Evolutionary conservation across 2,113 vertebrate genomes (phyloP).

Genomic region (Dipodomys merriami): DNA sequence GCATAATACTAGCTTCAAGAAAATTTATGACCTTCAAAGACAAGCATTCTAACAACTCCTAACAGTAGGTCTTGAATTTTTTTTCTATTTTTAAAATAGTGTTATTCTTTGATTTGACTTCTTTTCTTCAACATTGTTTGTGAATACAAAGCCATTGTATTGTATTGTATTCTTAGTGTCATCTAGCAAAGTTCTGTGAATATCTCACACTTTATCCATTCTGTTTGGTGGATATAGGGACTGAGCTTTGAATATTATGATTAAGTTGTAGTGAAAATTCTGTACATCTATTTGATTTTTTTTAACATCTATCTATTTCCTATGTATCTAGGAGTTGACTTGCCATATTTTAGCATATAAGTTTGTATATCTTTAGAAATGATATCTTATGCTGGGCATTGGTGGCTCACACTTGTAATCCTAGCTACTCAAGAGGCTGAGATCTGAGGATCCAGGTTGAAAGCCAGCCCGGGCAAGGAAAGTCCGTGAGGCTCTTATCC

Average conservation of each 20-base stretch:
- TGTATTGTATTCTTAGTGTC: background rate
- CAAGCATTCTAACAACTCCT: background rate
- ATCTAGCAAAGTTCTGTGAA: background rate
- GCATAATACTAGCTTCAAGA: background rate
- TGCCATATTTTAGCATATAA: background rate
- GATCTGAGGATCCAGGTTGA: too few relatives aligned
- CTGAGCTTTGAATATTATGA: background rate
- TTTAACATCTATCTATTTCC: background rate
- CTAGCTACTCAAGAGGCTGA: too few relatives aligned
- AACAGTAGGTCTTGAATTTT: background rate
- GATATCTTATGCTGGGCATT: too few relatives aligned
- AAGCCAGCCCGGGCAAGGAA: too few relatives aligned
- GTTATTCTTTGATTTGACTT: background rate
- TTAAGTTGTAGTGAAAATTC: background rate
- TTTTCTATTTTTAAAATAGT: slow-evolving; percentile 8
- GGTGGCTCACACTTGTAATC: too few relatives aligned
- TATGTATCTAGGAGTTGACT: background rate
- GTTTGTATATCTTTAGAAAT: background rate
- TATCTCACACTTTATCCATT: background rate
- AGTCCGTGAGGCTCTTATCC: too few relatives aligned
- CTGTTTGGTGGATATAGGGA: background rate
- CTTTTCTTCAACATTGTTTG: background rate
- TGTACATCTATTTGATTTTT: background rate
- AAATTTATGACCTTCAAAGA: background rate
- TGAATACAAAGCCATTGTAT: background rate